Base-by-base conservation (phyloP, 1,140 invertebrate genomes). In the Araneus ventricosus region DNA sequence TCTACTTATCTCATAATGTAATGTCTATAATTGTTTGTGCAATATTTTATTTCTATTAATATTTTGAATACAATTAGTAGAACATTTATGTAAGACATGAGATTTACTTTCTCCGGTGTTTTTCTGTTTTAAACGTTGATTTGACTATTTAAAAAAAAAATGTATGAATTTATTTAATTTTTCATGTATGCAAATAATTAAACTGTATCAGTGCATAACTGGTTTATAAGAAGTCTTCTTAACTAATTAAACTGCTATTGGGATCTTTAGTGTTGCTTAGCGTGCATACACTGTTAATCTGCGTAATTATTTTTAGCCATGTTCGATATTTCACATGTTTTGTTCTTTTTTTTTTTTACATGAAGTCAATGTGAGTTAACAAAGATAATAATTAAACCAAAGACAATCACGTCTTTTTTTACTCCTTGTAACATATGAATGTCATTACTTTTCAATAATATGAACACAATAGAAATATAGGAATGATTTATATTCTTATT, bases 341-440 rank as follows among this genome's bases (percentile, higher is more conserved):
- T 27, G 14, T 75, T 34, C 30, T 17, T 17, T 0, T 67, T n/a
- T n/a, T n/a, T 4, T 30, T 37, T 34, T 37, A 75, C 5, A 6
- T 22, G 70, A 37, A 34, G 30, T 75, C 34, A 75, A 75, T 30
- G 5, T 75, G 70, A 5, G 20, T 34, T 75, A 75, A 75, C 27
- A 75, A 75, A 34, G 30, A 75, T 30, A 75, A 30, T 75, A 20
- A 34, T 75, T 75, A 75, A 75, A 75, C 70, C 70, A 75, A 75
- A 75, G 70, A 75, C 70, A 75, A 75, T 75, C 70, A 75, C 37
- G 70, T 75, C 70, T 75, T 75, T 37, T 34, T 34, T 75, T 75
- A 34, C 30, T 75, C 59, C n/a, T n/a, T 75, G 70, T 63, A 24
- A 52, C 45, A 24, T 63, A 63, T 63, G n/a, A 8, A n/a, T 6